Base-by-base conservation (phyloP, 2,113 vertebrate genomes). In the Calyptomena viridis region DNA sequence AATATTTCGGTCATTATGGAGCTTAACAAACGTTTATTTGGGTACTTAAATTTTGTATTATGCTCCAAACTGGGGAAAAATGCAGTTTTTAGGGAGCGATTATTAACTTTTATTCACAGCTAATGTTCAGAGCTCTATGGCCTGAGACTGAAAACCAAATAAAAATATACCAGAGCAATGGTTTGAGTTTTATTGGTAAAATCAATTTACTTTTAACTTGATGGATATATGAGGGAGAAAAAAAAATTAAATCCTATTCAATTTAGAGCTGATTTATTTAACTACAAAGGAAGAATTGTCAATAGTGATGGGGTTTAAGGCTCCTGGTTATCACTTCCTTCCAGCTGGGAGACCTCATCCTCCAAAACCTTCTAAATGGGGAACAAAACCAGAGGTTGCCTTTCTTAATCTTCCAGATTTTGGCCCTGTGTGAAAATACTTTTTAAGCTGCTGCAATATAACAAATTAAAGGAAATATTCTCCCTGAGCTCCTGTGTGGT, bases 191-290 rank as follows among this genome's bases (percentile, higher is more conserved):
- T 78, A 85, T 71, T 27, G 67, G 49, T 6, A 23, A 71, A 71
- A 92, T 94, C 89, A 94, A 94, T 89, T 66, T 59, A 55, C 81
- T 71, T 92, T 66, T 79, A 86, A 89, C 46, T 56, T 68, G 94
- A 89, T 55, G 56, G 92, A 79, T 86, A 66, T 59, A 69, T 24
- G 56, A 67, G 23, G 33, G 64, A 46, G 8, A 1, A 33, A 23
- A 4, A 28, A 42, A 28, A 50, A 37, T 16, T 28, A 79, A 69
- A 86, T 35, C 76, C 52, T 37, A 11, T 78, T 37, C 37, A 55
- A 74, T 44, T 46, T 28, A 25, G 67, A 89, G 71, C 9, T 49
- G 80, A 95, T 91, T 93, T 85, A 30, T 81, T 80, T n/a, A 40
- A 47, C 63, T 22, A 13, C 30, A 33, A 28, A 89, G 59, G 55